Conservation (phyloP, 2,797 vertebrate genomes). For the Coregonus ussuriensis region DNA sequence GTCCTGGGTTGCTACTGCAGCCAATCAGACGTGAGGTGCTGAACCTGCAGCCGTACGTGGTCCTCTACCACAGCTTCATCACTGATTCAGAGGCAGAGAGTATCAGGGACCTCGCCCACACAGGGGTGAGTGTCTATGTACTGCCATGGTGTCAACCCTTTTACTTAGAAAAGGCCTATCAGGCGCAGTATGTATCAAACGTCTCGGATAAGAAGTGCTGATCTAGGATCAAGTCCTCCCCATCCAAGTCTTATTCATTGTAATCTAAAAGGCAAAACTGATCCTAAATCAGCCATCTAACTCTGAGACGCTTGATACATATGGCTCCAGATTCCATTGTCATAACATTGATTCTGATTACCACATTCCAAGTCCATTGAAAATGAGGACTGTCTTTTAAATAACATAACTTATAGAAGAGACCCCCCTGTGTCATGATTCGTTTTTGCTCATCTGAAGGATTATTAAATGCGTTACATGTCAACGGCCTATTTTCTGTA, state of each 20-base stretch:
- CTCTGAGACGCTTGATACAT: no score
- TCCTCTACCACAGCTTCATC: slow-evolving; percentile 87
- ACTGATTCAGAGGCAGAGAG: slow-evolving; percentile 80
- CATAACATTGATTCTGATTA: background rate
- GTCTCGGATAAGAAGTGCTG: no score
- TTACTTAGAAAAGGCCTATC: background rate
- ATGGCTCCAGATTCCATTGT: background rate
- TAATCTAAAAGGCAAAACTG: no score
- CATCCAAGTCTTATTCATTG: no score
- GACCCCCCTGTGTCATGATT: background rate
- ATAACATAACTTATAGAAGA: background rate
- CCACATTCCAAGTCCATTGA: background rate
- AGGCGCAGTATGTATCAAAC: no score
- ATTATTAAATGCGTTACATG: background rate
- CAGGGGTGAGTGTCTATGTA: slow-evolving; percentile 82
- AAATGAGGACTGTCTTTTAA: background rate
- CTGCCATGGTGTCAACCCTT: background rate
- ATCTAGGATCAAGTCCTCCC: no score
- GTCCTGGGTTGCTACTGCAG: slow-evolving; percentile 81
- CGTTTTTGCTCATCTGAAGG: background rate
- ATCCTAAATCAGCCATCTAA: no score
- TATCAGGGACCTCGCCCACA: slow-evolving; percentile 81
- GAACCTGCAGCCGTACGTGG: slow-evolving; percentile 78
- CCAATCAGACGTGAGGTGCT: slow-evolving; percentile 85
- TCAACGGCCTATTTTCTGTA: background rate